Evolutionary conservation across 2,797 vertebrate species (phyloP), one percentile per base, ranked within the genome.

Genomic region (Spea hammondii): DNA sequence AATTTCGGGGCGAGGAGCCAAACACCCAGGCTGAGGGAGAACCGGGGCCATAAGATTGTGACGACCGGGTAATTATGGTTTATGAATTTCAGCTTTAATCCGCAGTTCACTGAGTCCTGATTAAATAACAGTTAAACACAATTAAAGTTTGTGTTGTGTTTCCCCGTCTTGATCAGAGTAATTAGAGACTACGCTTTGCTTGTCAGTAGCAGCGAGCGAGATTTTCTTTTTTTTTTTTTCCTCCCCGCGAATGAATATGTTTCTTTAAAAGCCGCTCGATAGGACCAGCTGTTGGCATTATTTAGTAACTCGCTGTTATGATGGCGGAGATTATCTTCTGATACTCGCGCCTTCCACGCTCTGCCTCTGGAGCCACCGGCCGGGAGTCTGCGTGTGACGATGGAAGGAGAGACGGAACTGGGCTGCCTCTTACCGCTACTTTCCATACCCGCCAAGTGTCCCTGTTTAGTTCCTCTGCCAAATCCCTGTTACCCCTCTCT

Each of bases 91-190:
- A 92, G 92, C 92, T 93, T 93, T 93, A 93, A 93, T 93, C 92
- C 92, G 92, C 92, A 93, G 92, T 93, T 93, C 92, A 92, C 89
- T 91, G 92, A 93, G 91, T 93, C 92, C 92, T 93, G 92, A 93
- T 93, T 93, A 93, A 93, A 93, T 93, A 93, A 93, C 92, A 92
- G 92, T 93, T 93, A 93, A 93, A 93, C 92, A 93, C 92, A 93
- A 93, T 93, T 93, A 93, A 93, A 93, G 92, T 93, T 93, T 93
- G 92, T 93, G 93, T 93, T 93, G 92, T 93, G 93, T 93, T 93
- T 93, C 91, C 92, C 89, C 89, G 90, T 92, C 92, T 93, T 93
- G 92, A 93, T 93, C 91, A 93, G 91, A 93, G 93, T 93, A 93
- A 93, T 93, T 93, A 93, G 92, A 92, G 92, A 91, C 92, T 93